Evolutionary conservation across 1,140 invertebrate species (phyloP).

Genomic region (Panagrolaimus sp.): DNA sequence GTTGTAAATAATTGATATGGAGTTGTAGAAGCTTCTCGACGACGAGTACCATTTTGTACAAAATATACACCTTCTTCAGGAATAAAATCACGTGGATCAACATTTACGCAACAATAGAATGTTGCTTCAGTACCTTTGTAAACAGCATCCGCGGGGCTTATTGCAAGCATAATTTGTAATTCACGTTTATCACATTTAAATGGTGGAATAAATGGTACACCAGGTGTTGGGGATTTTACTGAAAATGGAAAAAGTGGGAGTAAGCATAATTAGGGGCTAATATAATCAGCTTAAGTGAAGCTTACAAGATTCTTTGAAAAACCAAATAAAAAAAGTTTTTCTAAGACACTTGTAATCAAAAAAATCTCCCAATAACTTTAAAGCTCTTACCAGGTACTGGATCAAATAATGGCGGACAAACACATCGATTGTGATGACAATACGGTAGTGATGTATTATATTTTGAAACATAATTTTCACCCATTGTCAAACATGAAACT

Average conservation of each 20-base stretch:
- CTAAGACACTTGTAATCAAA: too few relatives aligned
- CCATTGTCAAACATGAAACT: constrained; percentile 45
- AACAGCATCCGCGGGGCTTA: constrained; percentile 41
- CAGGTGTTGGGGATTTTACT: constrained; percentile 25
- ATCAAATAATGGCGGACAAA: constrained; percentile 54
- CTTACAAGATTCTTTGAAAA: too few relatives aligned
- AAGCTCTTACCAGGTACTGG: constrained; percentile 15
- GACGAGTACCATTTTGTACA: constrained; percentile 51
- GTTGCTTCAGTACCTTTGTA: constrained; percentile 45
- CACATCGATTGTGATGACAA: constrained; percentile 46
- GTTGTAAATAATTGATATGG: constrained; percentile 44
- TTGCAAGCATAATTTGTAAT: constrained; percentile 37
- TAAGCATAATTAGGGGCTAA: constrained; percentile 1
- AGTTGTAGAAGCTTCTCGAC: constrained; percentile 40
- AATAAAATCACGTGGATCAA: constrained; percentile 49
- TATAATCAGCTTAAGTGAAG: background rate
- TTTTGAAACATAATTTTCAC: constrained; percentile 35
- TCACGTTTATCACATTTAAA: constrained; percentile 56
- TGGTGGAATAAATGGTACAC: constrained; percentile 42
- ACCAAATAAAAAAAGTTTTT: too few relatives aligned
- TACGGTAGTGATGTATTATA: constrained; percentile 42
- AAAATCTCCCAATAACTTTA: too few relatives aligned
- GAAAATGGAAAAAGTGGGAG: background rate
- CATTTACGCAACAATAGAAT: constrained; percentile 52
- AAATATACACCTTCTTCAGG: constrained; percentile 47